phyloP scores from a whole-genome alignment of 2,888 invertebrate genomes.

The Lasioglossum leucozonium region DNA sequence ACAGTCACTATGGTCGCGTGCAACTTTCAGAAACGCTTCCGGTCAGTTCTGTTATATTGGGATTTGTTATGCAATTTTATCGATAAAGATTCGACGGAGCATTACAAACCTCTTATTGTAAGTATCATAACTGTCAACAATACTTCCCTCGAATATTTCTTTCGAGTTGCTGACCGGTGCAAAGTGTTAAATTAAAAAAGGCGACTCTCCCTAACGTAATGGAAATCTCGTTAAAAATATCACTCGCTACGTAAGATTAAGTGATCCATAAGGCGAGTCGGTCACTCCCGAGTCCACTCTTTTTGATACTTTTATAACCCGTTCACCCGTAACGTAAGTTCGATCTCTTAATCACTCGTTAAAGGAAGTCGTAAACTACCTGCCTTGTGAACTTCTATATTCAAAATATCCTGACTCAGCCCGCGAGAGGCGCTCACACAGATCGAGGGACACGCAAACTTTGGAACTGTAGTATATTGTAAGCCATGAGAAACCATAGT shows the following conservation, averaged over 20 bases:
- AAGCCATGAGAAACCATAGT: not conserved
- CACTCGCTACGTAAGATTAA: not conserved
- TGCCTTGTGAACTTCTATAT: not conserved
- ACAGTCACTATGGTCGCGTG: not conserved
- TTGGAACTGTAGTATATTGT: not conserved
- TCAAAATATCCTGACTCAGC: conserved; percentile 8
- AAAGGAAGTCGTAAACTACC: not conserved
- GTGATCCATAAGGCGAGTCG: not conserved
- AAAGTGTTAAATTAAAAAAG: not conserved
- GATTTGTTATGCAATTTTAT: no score
- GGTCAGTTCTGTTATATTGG: not conserved
- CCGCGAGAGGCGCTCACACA: not conserved
- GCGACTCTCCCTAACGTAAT: not conserved
- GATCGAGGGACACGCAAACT: not conserved
- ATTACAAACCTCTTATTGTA: no score
- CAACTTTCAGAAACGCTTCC: not conserved
- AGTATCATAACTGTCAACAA: no score
- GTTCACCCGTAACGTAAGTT: not conserved
- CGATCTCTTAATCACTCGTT: not conserved
- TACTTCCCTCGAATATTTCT: no score
- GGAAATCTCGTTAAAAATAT: not conserved
- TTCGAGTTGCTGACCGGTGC: no score
- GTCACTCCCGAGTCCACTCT: not conserved
- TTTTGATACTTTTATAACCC: conserved; percentile 17
- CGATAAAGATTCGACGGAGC: no score